A percentile compares a stretch with the other conserved stretches of the same genome.
Conservation (phyloP, 2,797 vertebrate genomes). For the Brachyrhaphis roseni region DNA sequence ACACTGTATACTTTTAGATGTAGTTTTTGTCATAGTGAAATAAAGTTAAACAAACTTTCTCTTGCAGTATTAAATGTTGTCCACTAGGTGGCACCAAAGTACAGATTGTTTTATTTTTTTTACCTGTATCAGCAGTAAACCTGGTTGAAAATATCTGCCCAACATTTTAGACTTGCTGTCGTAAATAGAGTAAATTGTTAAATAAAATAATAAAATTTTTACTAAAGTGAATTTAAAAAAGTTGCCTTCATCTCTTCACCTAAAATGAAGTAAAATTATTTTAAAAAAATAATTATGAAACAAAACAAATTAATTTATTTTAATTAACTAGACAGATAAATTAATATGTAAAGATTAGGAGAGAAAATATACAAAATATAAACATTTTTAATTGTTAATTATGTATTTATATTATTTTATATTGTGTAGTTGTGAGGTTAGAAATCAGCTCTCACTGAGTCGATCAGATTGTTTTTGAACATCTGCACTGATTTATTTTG, state of each 20-base stretch:
- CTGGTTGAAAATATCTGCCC: too few species aligned
- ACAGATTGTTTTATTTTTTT: neutral
- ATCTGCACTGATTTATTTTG: neutral
- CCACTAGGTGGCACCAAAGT: constrained; percentile 18
- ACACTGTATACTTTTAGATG: neutral
- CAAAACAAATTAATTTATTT: neutral
- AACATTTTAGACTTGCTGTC: neutral
- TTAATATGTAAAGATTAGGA: neutral
- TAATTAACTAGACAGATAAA: neutral
- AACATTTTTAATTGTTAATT: neutral
- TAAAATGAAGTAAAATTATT: neutral
- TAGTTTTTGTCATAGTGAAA: neutral
- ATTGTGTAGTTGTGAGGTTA: neutral
- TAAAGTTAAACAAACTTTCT: neutral
- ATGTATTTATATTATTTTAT: neutral
- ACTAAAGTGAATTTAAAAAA: neutral
- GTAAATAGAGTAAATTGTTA: neutral
- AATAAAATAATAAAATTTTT: neutral
- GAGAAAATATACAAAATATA: neutral
- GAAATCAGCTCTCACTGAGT: neutral
- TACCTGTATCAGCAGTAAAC: neutral
- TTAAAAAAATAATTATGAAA: neutral
- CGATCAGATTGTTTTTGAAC: neutral
- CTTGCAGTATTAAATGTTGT: neutral
- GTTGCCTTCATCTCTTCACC: neutral